These are phyloP conservation scores for Ovis aries DNA, from an alignment of 2,113 vertebrate species.

Conservation along the genomic window ARS-UI_Ramb_v3.0 NC_056076.1:57704001-57704500, in stretches of 20 bases:
- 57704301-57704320: neutral
- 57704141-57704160: neutral
- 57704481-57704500: neutral
- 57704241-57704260: neutral
- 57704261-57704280: neutral
- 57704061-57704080: neutral
- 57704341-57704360: neutral
- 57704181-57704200: neutral
- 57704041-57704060: neutral
- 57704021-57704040: neutral
- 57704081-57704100: neutral
- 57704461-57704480: neutral
- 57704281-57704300: neutral
- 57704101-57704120: neutral
- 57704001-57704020: neutral
- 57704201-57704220: neutral
- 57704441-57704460: neutral
- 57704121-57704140: neutral
- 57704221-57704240: neutral
- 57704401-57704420: no score
- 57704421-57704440: neutral
- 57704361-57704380: neutral
- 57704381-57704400: neutral
- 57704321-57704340: neutral
- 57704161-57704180: neutral